Base-by-base conservation (phyloP, 2,888 invertebrate species). In the Mythimna impura region DNA sequence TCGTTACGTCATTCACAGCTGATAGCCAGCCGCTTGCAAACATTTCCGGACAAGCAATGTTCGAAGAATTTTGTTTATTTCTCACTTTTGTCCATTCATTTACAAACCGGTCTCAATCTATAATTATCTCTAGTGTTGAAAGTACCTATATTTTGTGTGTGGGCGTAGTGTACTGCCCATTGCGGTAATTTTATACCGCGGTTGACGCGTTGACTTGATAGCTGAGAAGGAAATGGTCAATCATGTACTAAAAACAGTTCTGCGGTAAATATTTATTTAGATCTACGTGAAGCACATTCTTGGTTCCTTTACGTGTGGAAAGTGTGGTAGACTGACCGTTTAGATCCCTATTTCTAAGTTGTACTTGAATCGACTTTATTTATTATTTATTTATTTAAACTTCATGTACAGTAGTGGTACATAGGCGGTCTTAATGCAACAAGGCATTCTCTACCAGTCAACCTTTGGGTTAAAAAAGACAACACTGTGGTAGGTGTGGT, bases 1-100 rank as follows among this genome's bases (percentile, higher is more conserved):
- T 88, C 61, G 76, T 84, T 83, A 80, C 88, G 87, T 90, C 86
- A 87, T 20, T 71, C 55, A 62, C 89, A 87, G 89, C 88, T 89
- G 90, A 89, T 83, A 80, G 71, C 74, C 75, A 67, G 66, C 22
- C 47, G 80, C 43, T 58, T 22, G 52, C 64, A 4, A 63, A 50
- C 54, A 61, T 66, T 85, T 86, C 86, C 82, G 78, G 72, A 20
- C 61, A 60, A 43, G 12, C 58, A 61, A 54, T 66, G 54, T 17
- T 22, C 40, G n/a, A 40, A 52, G 71, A 55, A 66, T 66, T 75
- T 75, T 68, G 30, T 75, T 78, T 75, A 81, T 69, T 69, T 17
- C 54, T 52, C 17, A 57, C 17, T 66, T 78, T 54, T 66, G 30
- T n/a, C 40, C 57, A 36, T 63, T 72, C 64, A 68, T 62, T 74